These are phyloP conservation scores for Oxystoma pomonae DNA, from an alignment of 2,888 invertebrate genomes.

Conservation along the genomic window DNA sequence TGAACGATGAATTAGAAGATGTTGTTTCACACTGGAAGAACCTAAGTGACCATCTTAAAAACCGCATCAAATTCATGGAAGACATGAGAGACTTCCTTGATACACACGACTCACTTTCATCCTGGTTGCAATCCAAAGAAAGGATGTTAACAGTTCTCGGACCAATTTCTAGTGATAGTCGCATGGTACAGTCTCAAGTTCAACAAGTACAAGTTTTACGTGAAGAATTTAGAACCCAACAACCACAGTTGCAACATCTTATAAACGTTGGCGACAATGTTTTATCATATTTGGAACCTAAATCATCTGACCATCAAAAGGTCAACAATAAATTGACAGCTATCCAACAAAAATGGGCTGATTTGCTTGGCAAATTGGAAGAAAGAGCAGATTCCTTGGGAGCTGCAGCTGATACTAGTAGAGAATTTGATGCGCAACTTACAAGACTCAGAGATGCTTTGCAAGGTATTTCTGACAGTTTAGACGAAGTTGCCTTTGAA, in stretches of 20 bases:
- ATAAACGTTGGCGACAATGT: constrained; percentile 77
- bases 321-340: constrained; percentile 69
- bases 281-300: constrained; percentile 54
- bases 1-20: constrained; percentile 81
- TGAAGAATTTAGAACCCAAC: constrained; percentile 92
- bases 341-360: constrained; percentile 76
- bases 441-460: constrained; percentile 81
- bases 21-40: constrained; percentile 81
- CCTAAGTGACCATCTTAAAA: constrained; percentile 78
- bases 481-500: constrained; percentile 77
- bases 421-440: constrained; percentile 88
- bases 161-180: constrained; percentile 92
- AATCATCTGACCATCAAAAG: constrained; percentile 59
- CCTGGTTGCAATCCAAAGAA: constrained; percentile 90
- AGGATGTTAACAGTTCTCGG: constrained; percentile 94
- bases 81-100: constrained; percentile 91
- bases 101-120: constrained; percentile 75
- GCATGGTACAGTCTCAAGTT: constrained; percentile 93
- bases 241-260: constrained; percentile 82
- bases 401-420: constrained; percentile 87
- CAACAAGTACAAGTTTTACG: constrained; percentile 92
- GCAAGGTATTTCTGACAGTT: constrained; percentile 79
- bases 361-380: constrained; percentile 70
- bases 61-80: constrained; percentile 68
- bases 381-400: constrained; percentile 86